Base-by-base conservation (phyloP, 1,140 invertebrate genomes). In the Palaemon carinicauda region DNA sequence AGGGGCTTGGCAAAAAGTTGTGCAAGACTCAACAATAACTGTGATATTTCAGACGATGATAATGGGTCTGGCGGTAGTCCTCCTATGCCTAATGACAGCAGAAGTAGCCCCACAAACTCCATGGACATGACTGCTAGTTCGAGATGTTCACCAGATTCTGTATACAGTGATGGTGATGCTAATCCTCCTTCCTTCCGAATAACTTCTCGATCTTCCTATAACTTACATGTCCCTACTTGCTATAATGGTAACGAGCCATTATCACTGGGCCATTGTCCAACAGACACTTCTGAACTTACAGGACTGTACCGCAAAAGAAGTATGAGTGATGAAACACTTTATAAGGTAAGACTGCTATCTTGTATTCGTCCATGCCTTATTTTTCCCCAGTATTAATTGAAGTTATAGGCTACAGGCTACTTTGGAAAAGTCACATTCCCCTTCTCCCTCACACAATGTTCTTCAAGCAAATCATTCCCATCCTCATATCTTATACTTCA, bases 241-340 rank as follows among this genome's bases (percentile, higher is more conserved):
- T 31, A 17, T 41, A 9, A 41, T 5, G 60, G 69, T 0, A 54
- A 53, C 41, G 83, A 86, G 7, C 83, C 83, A 15, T 14, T 80
- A 19, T 86, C 83, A 33, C 65, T 86, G 15, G 69, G 41, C 31
- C 69, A 80, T 60, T 86, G 83, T 77, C 60, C 24, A 33, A 29
- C 54, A 27, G 29, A 33, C 14, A 51, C 53, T 60, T 51, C 77
- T 29, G 82, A 84, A 24, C 17, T 54, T 9, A 60, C 82, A 14
- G 24, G 52, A 21, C 50, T 80, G 17, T 80, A 71, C 77, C 71
- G 24, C 12, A 86, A 86, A 17, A 75, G 83, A 29, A 86, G 83
- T 52, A 86, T 86, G 83, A 86, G 83, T 74, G 83, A 86, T 73
- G 83, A 86, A 71, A 86, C 83, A 7, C 77, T 86, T 2, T 86